Percentiles rank a stretch among this genome's conserved stretches.
phyloP scores from a whole-genome alignment of 2,113 vertebrate species.

The Leucoraja erinaceus region DNA sequence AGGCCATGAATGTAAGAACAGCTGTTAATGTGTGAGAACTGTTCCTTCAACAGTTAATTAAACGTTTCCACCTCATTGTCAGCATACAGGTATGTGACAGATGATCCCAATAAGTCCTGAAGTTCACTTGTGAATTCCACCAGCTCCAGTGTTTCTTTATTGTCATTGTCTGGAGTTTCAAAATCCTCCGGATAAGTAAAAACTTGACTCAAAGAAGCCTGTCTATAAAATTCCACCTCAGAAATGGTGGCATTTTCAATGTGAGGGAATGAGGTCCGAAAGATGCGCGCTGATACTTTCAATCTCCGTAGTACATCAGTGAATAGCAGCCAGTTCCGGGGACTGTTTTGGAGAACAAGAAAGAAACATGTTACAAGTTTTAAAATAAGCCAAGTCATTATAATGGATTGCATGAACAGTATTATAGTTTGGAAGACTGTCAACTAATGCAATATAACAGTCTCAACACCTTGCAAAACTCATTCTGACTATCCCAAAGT shows the following conservation, averaged over 20 bases:
- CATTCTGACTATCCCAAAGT: no score
- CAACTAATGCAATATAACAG: not conserved
- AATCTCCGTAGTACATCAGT: slow-evolving; percentile 80
- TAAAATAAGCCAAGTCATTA: not conserved
- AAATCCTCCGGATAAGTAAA: slow-evolving; percentile 80
- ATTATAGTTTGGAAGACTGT: not conserved
- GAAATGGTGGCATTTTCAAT: slow-evolving; percentile 83
- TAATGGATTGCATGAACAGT: not conserved
- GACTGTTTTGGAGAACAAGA: slow-evolving; percentile 54
- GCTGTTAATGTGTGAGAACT: slow-evolving; percentile 38
- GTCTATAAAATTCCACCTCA: slow-evolving; percentile 83
- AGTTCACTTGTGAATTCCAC: slow-evolving; percentile 84
- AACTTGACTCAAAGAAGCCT: slow-evolving; percentile 83
- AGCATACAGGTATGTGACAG: slow-evolving; percentile 73
- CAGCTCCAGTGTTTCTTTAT: slow-evolving; percentile 86
- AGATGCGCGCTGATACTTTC: slow-evolving; percentile 78
- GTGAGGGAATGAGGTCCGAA: slow-evolving; percentile 79
- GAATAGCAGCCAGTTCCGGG: slow-evolving; percentile 86
- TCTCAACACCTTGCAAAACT: no score
- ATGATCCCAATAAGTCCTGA: slow-evolving; percentile 78
- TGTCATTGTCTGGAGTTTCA: slow-evolving; percentile 78
- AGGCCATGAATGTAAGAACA: slow-evolving; percentile 16
- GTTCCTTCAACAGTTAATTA: slow-evolving; percentile 57
- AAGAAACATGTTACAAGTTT: slow-evolving; percentile 9
- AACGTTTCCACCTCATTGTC: slow-evolving; percentile 47